Base-by-base conservation (phyloP, 2,888 invertebrate genomes). In the Melanotus villosus region DNA sequence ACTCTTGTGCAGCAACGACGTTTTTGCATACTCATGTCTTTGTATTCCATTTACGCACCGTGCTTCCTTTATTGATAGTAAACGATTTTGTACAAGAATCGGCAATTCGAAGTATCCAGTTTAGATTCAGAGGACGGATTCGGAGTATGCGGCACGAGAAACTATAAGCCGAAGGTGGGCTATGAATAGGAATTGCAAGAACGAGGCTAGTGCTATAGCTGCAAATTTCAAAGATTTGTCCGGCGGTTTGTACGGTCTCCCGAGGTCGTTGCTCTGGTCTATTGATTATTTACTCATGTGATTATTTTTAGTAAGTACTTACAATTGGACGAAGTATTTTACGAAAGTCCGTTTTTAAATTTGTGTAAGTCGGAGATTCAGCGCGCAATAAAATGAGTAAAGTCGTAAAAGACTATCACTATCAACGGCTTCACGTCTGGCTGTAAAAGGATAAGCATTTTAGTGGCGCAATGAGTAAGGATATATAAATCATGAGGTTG, bases 191-290 rank as follows among this genome's bases (percentile, higher is more conserved):
- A 47, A 47, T 47, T 21, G 23, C 26, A 23, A 26, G 47, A 47
- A 47, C 10, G 47, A 26, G 19, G 23, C 26, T 21, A 19, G n/a
- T 12, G 10, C 14, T 7, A 26, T 26, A 7, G 26, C 26, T 5
- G 26, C 26, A 7, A 26, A 41, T 47, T 19, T 47, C 7, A 23
- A 47, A 47, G 47, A 47, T 47, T 47, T 47, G 47, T 47, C 12
- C 47, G n/a, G 14, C 19, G 23, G 10, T 12, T 23, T 47, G 47
- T 47, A 47, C 26, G 47, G 47, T 23, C 47, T 23, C 23, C 18
- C 9, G 19, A 43, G 47, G 23, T 47, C 47, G 47, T 47, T 47
- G 47, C 47, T 47, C 47, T 47, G 47, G 26, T 23, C 47, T 47
- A 47, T 47, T 26, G 47, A 47, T 47, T 47, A 47, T 47, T 47